A percentile compares a stretch with the other conserved stretches of the same genome.
Conservation (phyloP, 2,797 vertebrate species). For the Trachurus trachurus region DNA sequence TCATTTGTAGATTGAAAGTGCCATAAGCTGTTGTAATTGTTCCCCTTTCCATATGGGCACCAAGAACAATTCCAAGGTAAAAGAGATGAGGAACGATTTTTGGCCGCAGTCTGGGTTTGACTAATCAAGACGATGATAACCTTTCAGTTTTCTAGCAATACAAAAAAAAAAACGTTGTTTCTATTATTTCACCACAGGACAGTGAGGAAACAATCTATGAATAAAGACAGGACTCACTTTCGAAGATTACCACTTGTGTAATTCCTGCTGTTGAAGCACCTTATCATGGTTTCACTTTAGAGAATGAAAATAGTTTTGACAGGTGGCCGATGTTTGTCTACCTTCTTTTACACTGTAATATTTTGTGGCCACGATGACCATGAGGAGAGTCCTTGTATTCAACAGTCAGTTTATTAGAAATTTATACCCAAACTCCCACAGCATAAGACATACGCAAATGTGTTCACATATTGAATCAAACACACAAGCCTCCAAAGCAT, state of each 20-base stretch:
- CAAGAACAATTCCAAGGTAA: neutral
- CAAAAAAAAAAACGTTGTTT: too few species aligned
- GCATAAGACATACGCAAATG: conserved; percentile 89
- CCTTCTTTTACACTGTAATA: neutral
- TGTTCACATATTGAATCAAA: conserved; percentile 72
- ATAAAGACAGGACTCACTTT: neutral
- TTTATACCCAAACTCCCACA: conserved; percentile 90
- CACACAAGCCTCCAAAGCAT: conserved; percentile 71
- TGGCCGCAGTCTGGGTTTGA: neutral
- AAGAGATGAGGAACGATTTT: neutral
- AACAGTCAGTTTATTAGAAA: conserved; percentile 94
- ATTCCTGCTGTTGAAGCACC: neutral
- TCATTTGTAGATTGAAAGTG: neutral
- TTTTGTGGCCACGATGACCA: too few species aligned
- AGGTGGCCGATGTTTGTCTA: neutral
- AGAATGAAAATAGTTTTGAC: neutral
- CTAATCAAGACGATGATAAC: neutral
- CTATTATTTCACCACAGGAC: neutral
- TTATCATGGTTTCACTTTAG: neutral
- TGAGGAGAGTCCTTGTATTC: conserved; percentile 14
- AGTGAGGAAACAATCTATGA: neutral
- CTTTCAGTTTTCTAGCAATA: neutral
- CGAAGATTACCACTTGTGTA: neutral
- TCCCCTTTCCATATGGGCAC: neutral
- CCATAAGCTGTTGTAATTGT: neutral